phyloP scores from a whole-genome alignment of 2,113 vertebrate genomes.

The Xiphophorus hellerii region DNA sequence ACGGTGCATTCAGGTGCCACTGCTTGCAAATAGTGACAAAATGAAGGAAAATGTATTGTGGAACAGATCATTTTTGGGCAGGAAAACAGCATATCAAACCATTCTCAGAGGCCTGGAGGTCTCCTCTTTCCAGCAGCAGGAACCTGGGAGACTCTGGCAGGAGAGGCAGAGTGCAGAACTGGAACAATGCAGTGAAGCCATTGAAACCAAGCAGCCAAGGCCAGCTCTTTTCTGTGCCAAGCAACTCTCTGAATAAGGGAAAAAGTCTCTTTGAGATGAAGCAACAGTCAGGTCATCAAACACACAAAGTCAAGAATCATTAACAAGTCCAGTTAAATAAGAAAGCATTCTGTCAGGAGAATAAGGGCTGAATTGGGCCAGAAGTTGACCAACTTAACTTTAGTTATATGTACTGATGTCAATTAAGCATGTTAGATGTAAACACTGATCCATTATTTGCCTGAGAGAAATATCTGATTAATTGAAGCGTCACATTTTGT shows the following conservation, averaged over 20 bases:
- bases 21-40: background rate
- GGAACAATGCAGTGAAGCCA: conserved; percentile 73
- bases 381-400: background rate
- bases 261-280: conserved; percentile 21
- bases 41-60: background rate
- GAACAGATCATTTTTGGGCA: background rate
- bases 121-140: conserved; percentile 82
- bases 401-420: background rate
- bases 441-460: background rate
- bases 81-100: conserved; percentile 59
- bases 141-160: conserved; percentile 87
- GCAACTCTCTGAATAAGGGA: conserved; percentile 78
- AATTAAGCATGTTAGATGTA: background rate
- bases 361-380: background rate
- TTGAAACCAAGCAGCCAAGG: conserved; percentile 80
- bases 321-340: background rate
- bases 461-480: background rate
- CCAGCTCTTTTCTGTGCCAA: conserved; percentile 81
- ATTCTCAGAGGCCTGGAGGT: conserved; percentile 78
- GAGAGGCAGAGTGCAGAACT: conserved; percentile 81
- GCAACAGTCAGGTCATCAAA: background rate
- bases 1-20: background rate
- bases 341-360: background rate
- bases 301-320: background rate
- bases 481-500: background rate